A percentile compares a stretch with the other conserved stretches of the same genome.
Evolutionary conservation across 2,888 invertebrate genomes (phyloP).

Genomic region (Cacoxenus indagator): DNA sequence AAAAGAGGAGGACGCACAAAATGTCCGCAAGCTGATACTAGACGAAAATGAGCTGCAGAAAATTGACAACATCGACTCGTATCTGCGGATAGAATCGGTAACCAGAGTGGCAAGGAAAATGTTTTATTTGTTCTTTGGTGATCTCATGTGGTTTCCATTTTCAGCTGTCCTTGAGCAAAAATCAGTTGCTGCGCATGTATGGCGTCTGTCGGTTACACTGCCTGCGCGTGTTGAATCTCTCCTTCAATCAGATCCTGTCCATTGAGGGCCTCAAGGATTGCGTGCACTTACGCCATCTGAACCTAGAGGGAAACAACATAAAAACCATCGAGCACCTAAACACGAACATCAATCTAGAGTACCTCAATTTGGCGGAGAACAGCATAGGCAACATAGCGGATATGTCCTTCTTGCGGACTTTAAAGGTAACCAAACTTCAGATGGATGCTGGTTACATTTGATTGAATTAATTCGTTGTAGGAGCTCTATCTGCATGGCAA

Average conservation of each 20-base stretch:
- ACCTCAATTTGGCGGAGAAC: conserved; percentile 91
- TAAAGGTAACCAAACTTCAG: conserved; percentile 77
- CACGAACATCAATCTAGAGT: conserved; percentile 84
- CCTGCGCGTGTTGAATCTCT: conserved; percentile 84
- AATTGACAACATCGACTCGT: conserved; percentile 89
- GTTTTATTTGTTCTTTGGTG: not conserved
- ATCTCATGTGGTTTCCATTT: no score
- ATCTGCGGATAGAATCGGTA: conserved; percentile 83
- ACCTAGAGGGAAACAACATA: conserved; percentile 90
- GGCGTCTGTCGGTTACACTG: conserved; percentile 85
- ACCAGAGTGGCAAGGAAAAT: no score
- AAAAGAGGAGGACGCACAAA: conserved; percentile 77
- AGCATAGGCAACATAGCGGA: conserved; percentile 88
- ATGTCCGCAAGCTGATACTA: conserved; percentile 79
- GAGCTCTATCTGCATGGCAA: conserved; percentile 89
- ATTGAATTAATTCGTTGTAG: conserved; percentile 73
- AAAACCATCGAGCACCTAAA: conserved; percentile 93
- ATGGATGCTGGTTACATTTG: not conserved
- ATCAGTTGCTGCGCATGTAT: conserved; percentile 89
- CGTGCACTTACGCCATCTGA: conserved; percentile 83
- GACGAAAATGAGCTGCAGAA: conserved; percentile 91
- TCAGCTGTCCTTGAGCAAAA: conserved; percentile 87
- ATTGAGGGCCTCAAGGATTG: conserved; percentile 92
- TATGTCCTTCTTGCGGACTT: conserved; percentile 83
- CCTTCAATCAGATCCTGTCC: conserved; percentile 88